Percentiles rank a stretch among this genome's conserved stretches.
Conservation (phyloP, 2,113 vertebrate species). For the Brienomyrus longianalis region DNA sequence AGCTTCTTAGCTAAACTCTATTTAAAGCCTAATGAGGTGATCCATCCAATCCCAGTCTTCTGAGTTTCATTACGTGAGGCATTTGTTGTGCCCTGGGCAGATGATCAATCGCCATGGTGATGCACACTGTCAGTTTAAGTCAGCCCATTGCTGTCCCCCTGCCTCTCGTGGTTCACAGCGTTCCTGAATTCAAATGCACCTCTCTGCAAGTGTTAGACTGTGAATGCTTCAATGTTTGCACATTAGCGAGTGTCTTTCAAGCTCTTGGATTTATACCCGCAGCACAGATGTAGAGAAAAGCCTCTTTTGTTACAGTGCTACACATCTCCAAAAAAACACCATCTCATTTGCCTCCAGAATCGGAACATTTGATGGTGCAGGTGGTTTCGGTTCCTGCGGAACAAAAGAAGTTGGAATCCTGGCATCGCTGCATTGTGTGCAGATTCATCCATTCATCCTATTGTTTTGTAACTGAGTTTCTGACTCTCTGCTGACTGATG, state of each 20-base stretch:
- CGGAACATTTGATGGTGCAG: slow-evolving; percentile 41
- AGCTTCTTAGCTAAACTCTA: neutral
- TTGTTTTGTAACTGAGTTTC: slow-evolving; percentile 41
- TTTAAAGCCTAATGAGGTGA: neutral
- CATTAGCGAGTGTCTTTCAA: neutral
- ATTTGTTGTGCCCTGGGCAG: neutral
- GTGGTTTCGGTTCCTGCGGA: slow-evolving; percentile 22
- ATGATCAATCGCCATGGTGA: neutral
- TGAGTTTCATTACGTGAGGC: neutral
- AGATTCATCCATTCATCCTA: slow-evolving; percentile 51
- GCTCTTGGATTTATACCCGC: neutral
- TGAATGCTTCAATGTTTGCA: neutral
- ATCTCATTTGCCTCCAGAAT: slow-evolving; percentile 35
- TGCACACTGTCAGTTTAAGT: neutral
- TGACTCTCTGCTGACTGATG: slow-evolving; percentile 68
- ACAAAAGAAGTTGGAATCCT: slow-evolving; percentile 31
- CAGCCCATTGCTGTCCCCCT: neutral
- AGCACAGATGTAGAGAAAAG: neutral
- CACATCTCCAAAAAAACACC: neutral
- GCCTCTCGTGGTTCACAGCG: neutral
- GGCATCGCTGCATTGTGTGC: slow-evolving; percentile 40
- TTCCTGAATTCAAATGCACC: neutral
- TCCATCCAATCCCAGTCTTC: neutral
- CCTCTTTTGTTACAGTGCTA: neutral
- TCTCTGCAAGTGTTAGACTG: neutral